Conservation (phyloP, 1,140 invertebrate genomes). For the Conus ventricosus region DNA sequence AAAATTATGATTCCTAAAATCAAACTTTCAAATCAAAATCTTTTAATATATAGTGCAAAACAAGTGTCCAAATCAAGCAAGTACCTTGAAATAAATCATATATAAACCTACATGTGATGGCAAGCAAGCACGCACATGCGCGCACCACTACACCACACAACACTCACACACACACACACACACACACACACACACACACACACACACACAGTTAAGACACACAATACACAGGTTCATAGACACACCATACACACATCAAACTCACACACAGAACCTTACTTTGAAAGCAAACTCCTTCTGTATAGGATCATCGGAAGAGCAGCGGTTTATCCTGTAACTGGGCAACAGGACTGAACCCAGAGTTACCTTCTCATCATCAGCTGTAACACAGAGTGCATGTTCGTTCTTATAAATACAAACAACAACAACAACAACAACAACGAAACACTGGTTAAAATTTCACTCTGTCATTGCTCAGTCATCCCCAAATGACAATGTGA, state of each 20-base stretch:
- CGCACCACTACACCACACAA: too few species aligned
- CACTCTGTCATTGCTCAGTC: too few species aligned
- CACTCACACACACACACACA: background rate
- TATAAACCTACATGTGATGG: too few species aligned
- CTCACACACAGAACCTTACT: constrained; percentile 48
- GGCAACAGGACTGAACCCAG: constrained; percentile 92
- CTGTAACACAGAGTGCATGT: constrained; percentile 75
- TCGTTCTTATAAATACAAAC: background rate
- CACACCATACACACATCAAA: background rate
- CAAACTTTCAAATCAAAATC: too few species aligned
- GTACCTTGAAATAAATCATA: too few species aligned
- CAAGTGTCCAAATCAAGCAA: too few species aligned
- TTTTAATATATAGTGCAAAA: too few species aligned
- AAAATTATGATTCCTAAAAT: too few species aligned
- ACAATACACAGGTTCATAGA: background rate
- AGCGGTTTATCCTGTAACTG: constrained; percentile 91
- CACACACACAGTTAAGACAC: background rate
- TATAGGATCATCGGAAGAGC: constrained; percentile 88
- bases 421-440: background rate
- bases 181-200: too few species aligned
- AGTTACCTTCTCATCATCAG: constrained; percentile 90
- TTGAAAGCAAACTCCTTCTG: constrained; percentile 93
- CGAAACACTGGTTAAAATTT: too few species aligned
- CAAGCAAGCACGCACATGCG: too few species aligned
- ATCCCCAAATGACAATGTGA: too few species aligned